Base-by-base conservation (phyloP, 2,113 vertebrate species). In the Larimichthys polyactis region DNA sequence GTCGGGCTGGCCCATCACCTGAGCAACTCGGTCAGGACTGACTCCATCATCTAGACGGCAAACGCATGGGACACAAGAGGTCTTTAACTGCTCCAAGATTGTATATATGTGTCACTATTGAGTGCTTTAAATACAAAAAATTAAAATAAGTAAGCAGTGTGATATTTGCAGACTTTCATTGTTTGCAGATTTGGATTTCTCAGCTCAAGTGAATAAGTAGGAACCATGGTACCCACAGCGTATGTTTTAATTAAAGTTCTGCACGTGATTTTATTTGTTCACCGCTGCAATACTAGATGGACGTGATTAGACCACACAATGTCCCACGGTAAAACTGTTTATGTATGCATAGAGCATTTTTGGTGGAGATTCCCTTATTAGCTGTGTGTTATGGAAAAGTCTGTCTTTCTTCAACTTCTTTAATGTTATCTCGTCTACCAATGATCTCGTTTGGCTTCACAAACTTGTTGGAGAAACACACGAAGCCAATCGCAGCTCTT, bases 1-100 rank as follows among this genome's bases (percentile, higher is more conserved):
- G 5, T 99, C 98, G 0, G 96, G 96, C 92, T 97, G 97, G 10
- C 98, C 98, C 97, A 99, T 99, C 93, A 99, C 97, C 93, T 99
- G 97, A 0, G 98, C 98, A 0, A 99, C 95, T 90, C 98, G 93
- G 71, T 99, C 98, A 0, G 97, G 95, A 87, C 97, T 99, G 91
- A 99, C 94, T 16, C 98, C 98, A 58, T 99, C 98, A 90, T 99
- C 98, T 99, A 94, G 57, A 88, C 67, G 90, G 82, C 7, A 52
- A 11, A 71, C 0, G 71, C 72, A 55, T 82, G n/a, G 12, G 49
- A 78, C 17, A 78, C 22, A 40, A 54, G 71, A 22, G 51, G 3
- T 69, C 24, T 54, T 59, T 16, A 43, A 20, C 11, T 11, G 24
- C 60, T 20, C 12, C 6, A 10, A 17, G 27, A 16, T 14, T 4